These are phyloP conservation scores for Mechanitis mazaeus DNA, from an alignment of 2,888 invertebrate genomes.

Conservation along the genomic window DNA sequence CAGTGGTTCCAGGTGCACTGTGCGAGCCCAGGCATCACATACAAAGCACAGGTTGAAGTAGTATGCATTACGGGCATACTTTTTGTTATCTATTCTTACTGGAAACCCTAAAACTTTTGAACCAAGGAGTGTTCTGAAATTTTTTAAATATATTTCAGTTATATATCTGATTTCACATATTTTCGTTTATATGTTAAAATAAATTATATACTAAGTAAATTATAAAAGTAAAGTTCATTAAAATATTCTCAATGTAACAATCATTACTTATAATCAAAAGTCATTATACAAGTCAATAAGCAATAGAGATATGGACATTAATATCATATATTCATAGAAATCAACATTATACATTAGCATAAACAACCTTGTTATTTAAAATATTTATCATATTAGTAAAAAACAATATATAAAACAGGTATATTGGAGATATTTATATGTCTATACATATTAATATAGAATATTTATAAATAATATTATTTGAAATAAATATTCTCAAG, in stretches of 20 bases:
- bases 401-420: no score
- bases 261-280: not conserved
- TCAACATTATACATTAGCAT: not conserved
- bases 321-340: not conserved
- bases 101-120: slow-evolving; percentile 89
- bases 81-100: slow-evolving; percentile 84
- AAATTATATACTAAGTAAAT: not conserved
- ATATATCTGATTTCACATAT: not conserved
- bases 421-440: no score
- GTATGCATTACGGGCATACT: slow-evolving; percentile 87
- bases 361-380: not conserved
- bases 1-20: slow-evolving; percentile 86
- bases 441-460: no score
- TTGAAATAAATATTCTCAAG: no score
- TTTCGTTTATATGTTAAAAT: not conserved
- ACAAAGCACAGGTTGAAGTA: slow-evolving; percentile 91
- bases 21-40: slow-evolving; percentile 84
- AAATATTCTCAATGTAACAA: not conserved
- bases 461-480: no score
- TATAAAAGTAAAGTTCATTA: no score
- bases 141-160: slow-evolving; percentile 3
- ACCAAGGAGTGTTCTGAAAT: slow-evolving; percentile 80
- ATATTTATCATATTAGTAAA: no score
- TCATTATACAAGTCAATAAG: slow-evolving; percentile 1
- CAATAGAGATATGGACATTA: not conserved